Conservation (phyloP, 2,113 vertebrate species). For the Megaceryle maxima region DNA sequence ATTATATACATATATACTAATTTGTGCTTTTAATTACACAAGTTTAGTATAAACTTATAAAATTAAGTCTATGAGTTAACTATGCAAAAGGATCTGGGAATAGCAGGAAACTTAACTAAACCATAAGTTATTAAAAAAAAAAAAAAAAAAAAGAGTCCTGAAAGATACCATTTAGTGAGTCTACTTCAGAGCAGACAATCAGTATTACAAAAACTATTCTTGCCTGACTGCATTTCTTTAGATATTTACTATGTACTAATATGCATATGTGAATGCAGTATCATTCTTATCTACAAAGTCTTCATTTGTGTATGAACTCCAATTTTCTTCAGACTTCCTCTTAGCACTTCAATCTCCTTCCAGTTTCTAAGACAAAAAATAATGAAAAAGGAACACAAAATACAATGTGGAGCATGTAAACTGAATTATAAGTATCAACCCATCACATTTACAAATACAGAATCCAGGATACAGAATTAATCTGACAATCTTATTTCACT, state of each 20-base stretch:
- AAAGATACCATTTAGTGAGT: neutral
- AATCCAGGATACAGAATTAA: neutral
- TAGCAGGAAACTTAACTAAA: conserved; percentile 23
- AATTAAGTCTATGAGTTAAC: conserved; percentile 61
- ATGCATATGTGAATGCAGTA: neutral
- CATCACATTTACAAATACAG: neutral
- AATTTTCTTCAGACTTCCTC: neutral
- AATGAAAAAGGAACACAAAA: neutral
- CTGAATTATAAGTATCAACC: neutral
- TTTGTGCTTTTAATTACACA: conserved; percentile 61
- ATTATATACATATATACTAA: conserved; percentile 69
- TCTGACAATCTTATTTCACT: neutral
- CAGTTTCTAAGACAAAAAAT: conserved; percentile 27
- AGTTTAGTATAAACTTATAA: conserved; percentile 66
- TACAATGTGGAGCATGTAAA: neutral
- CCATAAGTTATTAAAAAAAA: conserved; percentile 19
- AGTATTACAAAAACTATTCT: conserved; percentile 4
- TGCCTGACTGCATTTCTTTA: neutral
- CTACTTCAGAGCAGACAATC: neutral
- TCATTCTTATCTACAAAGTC: neutral
- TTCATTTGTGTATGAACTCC: neutral
- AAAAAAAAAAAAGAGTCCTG: conserved; percentile 3
- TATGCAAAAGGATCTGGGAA: conserved; percentile 44
- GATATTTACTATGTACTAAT: neutral
- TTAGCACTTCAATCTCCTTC: neutral